These are phyloP conservation scores for Palythoa grandis DNA, from an alignment of 92 coral and sea anemone species.

Conservation along the genomic window DNA sequence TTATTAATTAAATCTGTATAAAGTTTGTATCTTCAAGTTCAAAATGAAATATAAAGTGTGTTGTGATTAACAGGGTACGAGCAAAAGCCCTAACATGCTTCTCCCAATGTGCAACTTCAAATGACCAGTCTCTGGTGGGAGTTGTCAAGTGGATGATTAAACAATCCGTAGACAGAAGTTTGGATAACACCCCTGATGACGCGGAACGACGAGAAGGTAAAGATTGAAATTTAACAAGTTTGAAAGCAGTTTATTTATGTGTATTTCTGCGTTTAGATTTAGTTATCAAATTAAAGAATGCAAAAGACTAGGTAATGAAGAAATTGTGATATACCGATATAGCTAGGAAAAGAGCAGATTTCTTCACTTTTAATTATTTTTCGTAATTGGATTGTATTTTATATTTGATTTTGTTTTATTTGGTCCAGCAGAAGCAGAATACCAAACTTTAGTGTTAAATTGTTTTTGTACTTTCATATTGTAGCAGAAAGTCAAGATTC, in stretches of 20 bases:
- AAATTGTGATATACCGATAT: no score
- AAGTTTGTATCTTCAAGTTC: not conserved
- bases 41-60: no score
- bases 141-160: conserved; percentile 72
- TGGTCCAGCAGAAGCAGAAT: not conserved
- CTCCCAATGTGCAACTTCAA: conserved; percentile 81
- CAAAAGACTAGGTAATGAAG: no score
- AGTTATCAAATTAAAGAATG: no score
- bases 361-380: no score
- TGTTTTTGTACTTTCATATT: not conserved
- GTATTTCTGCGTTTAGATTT: not conserved
- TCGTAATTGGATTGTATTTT: no score
- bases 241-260: no score
- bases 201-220: conserved; percentile 52
- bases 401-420: not conserved
- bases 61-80: conserved; percentile 69
- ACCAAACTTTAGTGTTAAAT: not conserved
- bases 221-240: not conserved
- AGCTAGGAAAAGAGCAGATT: no score
- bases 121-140: conserved; percentile 56
- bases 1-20: not conserved
- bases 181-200: conserved; percentile 52
- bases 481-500: conserved; percentile 44
- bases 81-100: conserved; percentile 90
- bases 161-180: conserved; percentile 67